Evolutionary conservation across 2,888 invertebrate genomes (phyloP).

Genomic region (Volucella inanis): DNA sequence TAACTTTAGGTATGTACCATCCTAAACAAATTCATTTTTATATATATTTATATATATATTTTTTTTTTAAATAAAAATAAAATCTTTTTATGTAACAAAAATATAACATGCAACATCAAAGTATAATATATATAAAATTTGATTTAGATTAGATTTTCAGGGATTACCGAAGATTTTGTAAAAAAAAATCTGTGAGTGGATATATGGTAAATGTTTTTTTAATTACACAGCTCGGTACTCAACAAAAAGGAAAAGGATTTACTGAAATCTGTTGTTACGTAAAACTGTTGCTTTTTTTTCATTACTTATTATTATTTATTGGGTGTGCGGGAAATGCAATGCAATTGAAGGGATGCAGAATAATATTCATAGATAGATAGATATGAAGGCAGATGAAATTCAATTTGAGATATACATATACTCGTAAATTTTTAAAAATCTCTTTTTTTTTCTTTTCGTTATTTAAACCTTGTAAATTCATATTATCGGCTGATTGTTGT

Average conservation of each 20-base stretch:
- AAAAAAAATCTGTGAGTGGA: constrained; percentile 40
- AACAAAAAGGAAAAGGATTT: constrained; percentile 37
- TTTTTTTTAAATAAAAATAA: constrained; percentile 7
- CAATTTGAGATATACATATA: neutral
- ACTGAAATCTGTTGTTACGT: constrained; percentile 53
- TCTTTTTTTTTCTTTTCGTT: neutral
- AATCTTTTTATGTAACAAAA: constrained; percentile 16
- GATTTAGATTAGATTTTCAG: constrained; percentile 71
- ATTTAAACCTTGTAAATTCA: constrained; percentile 2
- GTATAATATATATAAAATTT: constrained; percentile 35
- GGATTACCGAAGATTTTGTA: neutral
- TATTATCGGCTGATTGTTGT: constrained; percentile 58
- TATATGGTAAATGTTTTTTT: constrained; percentile 67
- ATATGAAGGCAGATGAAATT: neutral
- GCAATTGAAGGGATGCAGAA: constrained; percentile 29
- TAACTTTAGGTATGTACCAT: constrained; percentile 83
- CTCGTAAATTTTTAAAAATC: no score
- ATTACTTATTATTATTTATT: neutral
- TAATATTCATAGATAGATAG: constrained; percentile 24
- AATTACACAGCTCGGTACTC: constrained; percentile 51
- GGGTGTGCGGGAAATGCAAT: constrained; percentile 17
- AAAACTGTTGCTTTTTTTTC: constrained; percentile 1
- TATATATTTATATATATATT: neutral
- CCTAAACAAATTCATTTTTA: constrained; percentile 1
- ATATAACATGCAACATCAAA: constrained; percentile 24